phyloP scores from a whole-genome alignment of 2,888 invertebrate species.

The Furcula furcula region DNA sequence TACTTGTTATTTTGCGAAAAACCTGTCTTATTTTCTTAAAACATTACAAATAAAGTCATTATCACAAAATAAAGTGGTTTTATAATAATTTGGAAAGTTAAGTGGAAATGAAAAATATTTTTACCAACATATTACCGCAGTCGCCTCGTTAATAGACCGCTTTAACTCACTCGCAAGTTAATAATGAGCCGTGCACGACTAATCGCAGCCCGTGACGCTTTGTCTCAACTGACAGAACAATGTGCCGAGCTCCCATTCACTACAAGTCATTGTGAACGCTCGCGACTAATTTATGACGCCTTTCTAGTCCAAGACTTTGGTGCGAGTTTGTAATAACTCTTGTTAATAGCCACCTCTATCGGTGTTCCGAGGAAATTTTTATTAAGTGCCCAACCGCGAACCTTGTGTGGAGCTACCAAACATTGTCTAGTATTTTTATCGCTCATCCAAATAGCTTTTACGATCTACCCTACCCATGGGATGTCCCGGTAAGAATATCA shows the following conservation, averaged over 20 bases:
- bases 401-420: background rate
- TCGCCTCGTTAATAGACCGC: background rate
- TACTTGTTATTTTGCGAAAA: too few relatives aligned
- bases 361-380: background rate
- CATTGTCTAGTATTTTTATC: slow-evolving; percentile 1
- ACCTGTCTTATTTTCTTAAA: too few relatives aligned
- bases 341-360: slow-evolving; percentile 1
- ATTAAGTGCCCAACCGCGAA: slow-evolving; percentile 1
- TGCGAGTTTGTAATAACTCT: slow-evolving; percentile 3
- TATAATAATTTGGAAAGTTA: too few relatives aligned
- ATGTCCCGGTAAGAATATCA: too few relatives aligned
- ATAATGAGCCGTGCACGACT: slow-evolving; percentile 46
- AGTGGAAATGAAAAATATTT: too few relatives aligned
- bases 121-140: too few relatives aligned
- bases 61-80: too few relatives aligned
- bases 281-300: slow-evolving; percentile 5
- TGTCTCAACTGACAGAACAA: slow-evolving; percentile 58
- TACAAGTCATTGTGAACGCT: slow-evolving; percentile 5
- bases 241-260: slow-evolving; percentile 26
- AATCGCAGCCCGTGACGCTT: slow-evolving; percentile 48
- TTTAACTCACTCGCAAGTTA: slow-evolving; percentile 25
- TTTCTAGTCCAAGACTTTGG: slow-evolving; percentile 1
- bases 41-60: too few relatives aligned
- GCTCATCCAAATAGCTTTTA: too few relatives aligned
- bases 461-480: too few relatives aligned